phyloP scores from a whole-genome alignment of 2,113 vertebrate genomes.

The Marmota flaviventris region DNA sequence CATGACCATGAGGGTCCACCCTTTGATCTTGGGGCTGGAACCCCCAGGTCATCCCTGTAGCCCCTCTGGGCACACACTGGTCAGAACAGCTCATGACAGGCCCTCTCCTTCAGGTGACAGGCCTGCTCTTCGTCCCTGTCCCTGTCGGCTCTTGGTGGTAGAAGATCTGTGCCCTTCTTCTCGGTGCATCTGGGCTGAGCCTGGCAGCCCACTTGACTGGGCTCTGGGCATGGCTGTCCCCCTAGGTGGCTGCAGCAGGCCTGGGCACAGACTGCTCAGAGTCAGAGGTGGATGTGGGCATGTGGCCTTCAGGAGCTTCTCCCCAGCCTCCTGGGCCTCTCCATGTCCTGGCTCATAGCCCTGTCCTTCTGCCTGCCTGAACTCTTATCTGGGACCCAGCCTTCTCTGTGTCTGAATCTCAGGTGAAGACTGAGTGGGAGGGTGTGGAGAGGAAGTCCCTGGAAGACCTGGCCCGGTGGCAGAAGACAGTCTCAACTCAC shows the following conservation, averaged over 20 bases:
- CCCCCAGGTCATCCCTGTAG: background rate
- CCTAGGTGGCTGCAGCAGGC: background rate
- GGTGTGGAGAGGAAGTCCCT: background rate
- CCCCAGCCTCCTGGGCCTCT: too few relatives aligned
- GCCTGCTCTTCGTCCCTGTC: background rate
- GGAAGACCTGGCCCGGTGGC: conserved; percentile 44
- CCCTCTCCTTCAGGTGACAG: background rate
- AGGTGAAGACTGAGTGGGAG: conserved; percentile 63
- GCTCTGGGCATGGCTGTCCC: background rate
- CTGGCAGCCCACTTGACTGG: background rate
- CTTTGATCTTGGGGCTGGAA: too few relatives aligned
- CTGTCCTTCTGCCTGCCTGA: fast-evolving
- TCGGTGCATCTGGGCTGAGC: background rate
- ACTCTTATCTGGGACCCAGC: background rate
- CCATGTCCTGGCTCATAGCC: background rate
- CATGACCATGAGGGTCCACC: fast-evolving
- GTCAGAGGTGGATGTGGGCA: fast-evolving
- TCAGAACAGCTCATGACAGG: background rate
- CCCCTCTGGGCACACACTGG: background rate
- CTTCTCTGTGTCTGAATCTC: background rate
- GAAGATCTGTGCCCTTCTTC: background rate
- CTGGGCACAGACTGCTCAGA: background rate
- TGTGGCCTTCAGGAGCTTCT: too few relatives aligned
- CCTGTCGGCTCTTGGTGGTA: background rate
- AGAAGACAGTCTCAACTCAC: background rate